Percentiles rank a stretch among this genome's conserved stretches.
phyloP scores from a whole-genome alignment of 2,888 invertebrate genomes.

The Standfussiana lucernea region DNA sequence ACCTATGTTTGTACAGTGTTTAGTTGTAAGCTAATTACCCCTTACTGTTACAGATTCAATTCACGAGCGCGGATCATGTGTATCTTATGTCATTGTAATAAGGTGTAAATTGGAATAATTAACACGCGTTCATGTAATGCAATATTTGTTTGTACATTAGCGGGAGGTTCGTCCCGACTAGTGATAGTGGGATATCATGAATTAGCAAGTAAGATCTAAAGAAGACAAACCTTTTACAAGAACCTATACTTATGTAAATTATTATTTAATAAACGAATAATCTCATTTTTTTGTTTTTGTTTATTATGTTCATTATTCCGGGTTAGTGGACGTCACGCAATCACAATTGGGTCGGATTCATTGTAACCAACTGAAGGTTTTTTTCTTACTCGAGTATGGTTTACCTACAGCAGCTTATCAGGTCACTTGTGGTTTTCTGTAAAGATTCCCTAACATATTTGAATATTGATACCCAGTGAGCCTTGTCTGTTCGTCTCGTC shows the following conservation, averaged over 20 bases:
- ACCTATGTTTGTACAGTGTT: constrained; percentile 54
- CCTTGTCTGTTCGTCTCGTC: not conserved
- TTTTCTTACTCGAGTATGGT: not conserved
- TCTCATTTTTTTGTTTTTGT: constrained; percentile 36
- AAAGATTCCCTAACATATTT: not conserved
- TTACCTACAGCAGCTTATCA: not conserved
- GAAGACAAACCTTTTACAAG: constrained; percentile 38
- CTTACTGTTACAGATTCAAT: constrained; percentile 19
- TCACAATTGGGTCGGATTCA: not conserved
- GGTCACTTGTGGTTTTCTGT: not conserved
- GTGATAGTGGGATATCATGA: constrained; percentile 23
- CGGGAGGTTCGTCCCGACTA: constrained; percentile 1
- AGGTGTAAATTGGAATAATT: constrained; percentile 15
- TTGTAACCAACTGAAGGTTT: not conserved
- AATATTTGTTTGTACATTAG: not conserved
- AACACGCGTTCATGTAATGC: constrained; percentile 8
- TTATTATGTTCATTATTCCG: not conserved
- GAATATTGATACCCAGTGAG: not conserved
- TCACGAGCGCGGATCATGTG: not conserved
- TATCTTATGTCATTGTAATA: constrained; percentile 17
- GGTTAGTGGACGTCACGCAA: not conserved
- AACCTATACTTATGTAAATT: constrained; percentile 60
- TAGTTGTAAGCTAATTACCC: constrained; percentile 31
- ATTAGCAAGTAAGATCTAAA: constrained; percentile 30
- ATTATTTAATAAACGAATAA: constrained; percentile 67